These are phyloP conservation scores for Panonychus citri DNA, from an alignment of 1,140 invertebrate genomes.

Conservation along the genomic window DNA sequence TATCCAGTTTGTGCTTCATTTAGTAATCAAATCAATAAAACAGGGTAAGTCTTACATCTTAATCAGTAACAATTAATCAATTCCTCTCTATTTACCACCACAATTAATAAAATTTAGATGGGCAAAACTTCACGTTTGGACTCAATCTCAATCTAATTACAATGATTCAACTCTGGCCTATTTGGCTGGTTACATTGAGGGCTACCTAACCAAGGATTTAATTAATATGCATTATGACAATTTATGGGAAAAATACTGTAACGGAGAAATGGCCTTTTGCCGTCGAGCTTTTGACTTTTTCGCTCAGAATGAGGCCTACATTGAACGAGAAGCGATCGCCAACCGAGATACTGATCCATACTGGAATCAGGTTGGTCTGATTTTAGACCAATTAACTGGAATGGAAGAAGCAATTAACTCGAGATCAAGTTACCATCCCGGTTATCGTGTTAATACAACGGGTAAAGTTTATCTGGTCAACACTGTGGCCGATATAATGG, in stretches of 20 bases:
- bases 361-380: slow-evolving; percentile 47
- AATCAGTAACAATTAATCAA: too few species aligned
- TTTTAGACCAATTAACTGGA: slow-evolving; percentile 27
- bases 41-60: too few species aligned
- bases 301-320: slow-evolving; percentile 36
- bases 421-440: not conserved
- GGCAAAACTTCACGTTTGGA: slow-evolving; percentile 53
- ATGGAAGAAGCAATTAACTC: slow-evolving; percentile 16
- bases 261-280: slow-evolving; percentile 38
- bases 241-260: slow-evolving; percentile 42
- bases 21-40: too few species aligned
- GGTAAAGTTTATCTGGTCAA: not conserved
- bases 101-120: too few species aligned
- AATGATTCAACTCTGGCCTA: slow-evolving; percentile 46
- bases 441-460: not conserved
- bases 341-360: slow-evolving; percentile 33
- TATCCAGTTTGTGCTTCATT: too few species aligned
- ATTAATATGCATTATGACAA: slow-evolving; percentile 58
- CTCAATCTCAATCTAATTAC: slow-evolving; percentile 31
- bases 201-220: slow-evolving; percentile 48
- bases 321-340: slow-evolving; percentile 33
- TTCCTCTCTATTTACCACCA: too few species aligned
- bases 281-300: slow-evolving; percentile 32
- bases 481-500: not conserved
- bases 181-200: slow-evolving; percentile 68